phyloP scores from a whole-genome alignment of 2,888 invertebrate species.

The Saturnia japonica region DNA sequence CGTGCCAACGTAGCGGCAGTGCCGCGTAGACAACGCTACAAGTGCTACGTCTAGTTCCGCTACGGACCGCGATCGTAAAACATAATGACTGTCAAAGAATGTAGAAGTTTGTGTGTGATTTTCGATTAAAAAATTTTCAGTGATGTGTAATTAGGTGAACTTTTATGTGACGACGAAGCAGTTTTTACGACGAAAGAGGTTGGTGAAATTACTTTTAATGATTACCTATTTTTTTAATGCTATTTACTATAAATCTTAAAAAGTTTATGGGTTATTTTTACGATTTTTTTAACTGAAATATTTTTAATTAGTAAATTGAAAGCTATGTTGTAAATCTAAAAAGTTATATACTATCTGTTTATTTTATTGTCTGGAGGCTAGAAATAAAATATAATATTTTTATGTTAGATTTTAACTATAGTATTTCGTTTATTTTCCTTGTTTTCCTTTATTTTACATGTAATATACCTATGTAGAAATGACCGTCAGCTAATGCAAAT shows the following conservation, averaged over 20 bases:
- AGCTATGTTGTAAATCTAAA: too few relatives aligned
- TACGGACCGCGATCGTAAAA: slow-evolving; percentile 46
- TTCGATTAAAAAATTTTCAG: slow-evolving; percentile 23
- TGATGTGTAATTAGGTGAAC: slow-evolving; percentile 31
- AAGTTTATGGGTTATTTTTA: neutral
- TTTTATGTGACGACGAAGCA: slow-evolving; percentile 8
- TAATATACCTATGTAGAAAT: neutral
- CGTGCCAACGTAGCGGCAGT: slow-evolving; percentile 50
- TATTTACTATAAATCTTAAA: neutral
- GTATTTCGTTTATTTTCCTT: neutral
- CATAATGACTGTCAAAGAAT: slow-evolving; percentile 24
- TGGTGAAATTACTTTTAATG: neutral
- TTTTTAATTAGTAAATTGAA: neutral
- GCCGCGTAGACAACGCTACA: slow-evolving; percentile 53
- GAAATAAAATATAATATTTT: too few relatives aligned
- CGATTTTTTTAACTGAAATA: neutral
- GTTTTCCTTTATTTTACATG: neutral
- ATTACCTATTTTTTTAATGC: neutral
- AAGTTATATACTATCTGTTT: too few relatives aligned
- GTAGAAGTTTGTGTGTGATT: slow-evolving; percentile 32
- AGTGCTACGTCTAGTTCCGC: slow-evolving; percentile 49
- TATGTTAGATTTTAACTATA: too few relatives aligned
- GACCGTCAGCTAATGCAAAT: neutral
- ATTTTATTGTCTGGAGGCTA: too few relatives aligned
- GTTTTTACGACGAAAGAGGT: slow-evolving; percentile 3